Conservation (phyloP, 2,888 invertebrate genomes). For the Scaptomyza caliginosa region DNA sequence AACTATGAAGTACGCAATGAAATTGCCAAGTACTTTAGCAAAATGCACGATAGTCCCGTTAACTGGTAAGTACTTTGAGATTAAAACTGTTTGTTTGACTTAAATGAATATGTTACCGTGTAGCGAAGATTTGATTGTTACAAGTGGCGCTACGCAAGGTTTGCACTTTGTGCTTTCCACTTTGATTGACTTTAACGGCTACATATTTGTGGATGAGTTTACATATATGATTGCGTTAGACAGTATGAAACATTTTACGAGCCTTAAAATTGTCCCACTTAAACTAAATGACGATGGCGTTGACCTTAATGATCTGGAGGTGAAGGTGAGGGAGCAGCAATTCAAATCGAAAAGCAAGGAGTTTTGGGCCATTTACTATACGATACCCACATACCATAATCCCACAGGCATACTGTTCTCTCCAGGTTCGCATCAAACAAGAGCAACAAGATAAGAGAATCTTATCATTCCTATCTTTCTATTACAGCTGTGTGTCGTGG, state of each 20-base stretch:
- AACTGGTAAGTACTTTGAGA: conserved; percentile 70
- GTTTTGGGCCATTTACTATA: conserved; percentile 86
- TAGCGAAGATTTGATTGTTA: conserved; percentile 86
- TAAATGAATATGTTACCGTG: conserved; percentile 43
- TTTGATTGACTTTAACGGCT: conserved; percentile 85
- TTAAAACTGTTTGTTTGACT: background rate
- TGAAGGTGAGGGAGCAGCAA: conserved; percentile 81
- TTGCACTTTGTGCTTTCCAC: conserved; percentile 86
- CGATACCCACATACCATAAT: conserved; percentile 87
- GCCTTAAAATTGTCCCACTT: conserved; percentile 85
- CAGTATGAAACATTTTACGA: conserved; percentile 85
- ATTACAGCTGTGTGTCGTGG: conserved; percentile 82
- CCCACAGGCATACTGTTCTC: conserved; percentile 86
- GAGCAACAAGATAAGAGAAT: background rate
- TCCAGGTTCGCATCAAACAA: conserved; percentile 76
- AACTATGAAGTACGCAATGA: conserved; percentile 84
- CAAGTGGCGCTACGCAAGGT: conserved; percentile 87
- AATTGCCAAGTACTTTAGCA: conserved; percentile 84
- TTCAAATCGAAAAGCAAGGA: conserved; percentile 82
- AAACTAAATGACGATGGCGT: conserved; percentile 85
- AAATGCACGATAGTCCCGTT: conserved; percentile 84
- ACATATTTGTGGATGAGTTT: conserved; percentile 87
- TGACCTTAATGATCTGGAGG: conserved; percentile 84
- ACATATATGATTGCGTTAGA: conserved; percentile 87
- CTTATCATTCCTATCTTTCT: background rate